phyloP scores from a whole-genome alignment of 2,797 vertebrate species.

The Anomalospiza imberbis region DNA sequence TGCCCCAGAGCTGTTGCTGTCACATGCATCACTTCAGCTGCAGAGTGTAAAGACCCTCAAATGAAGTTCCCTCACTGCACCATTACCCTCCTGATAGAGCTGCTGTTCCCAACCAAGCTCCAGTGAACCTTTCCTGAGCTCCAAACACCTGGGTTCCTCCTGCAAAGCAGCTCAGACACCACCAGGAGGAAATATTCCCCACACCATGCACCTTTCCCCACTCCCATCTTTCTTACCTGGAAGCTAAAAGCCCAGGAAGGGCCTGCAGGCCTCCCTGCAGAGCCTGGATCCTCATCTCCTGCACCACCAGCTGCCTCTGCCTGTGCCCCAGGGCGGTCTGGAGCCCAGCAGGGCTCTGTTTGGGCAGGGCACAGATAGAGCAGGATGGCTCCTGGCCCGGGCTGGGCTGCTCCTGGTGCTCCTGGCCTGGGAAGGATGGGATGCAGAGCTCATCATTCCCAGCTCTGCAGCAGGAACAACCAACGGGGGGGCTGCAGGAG shows the following conservation, averaged over 20 bases:
- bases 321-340: background rate
- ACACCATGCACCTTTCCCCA: rapidly evolving
- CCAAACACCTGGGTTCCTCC: background rate
- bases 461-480: background rate
- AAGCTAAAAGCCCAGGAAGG: background rate
- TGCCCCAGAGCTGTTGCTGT: background rate
- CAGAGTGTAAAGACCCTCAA: background rate
- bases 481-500: background rate
- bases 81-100: conserved; percentile 19
- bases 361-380: background rate
- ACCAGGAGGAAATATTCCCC: background rate
- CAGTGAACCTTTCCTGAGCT: background rate
- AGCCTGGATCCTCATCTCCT: background rate
- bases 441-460: background rate
- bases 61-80: background rate
- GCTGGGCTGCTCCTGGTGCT: background rate
- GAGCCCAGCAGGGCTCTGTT: background rate
- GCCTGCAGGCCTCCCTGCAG: background rate
- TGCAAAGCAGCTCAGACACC: background rate
- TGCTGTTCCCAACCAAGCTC: background rate
- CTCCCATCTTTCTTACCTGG: background rate
- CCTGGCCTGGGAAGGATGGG: background rate
- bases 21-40: background rate
- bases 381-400: background rate
- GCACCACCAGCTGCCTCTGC: background rate